Conservation (phyloP, 2,113 vertebrate species). For the Rhea pennata region DNA sequence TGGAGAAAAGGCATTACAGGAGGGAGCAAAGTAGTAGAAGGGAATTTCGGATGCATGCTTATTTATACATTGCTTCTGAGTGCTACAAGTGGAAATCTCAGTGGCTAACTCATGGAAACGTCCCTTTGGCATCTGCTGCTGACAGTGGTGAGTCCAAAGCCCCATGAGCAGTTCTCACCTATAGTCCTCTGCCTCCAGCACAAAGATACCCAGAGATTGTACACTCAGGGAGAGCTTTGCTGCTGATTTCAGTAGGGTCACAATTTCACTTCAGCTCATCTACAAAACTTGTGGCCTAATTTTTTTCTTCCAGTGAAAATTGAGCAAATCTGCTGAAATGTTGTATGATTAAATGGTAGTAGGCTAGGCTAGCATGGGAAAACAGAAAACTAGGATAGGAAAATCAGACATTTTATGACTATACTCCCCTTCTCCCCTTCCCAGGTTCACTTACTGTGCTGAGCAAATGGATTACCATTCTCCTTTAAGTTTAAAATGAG, state of each 20-base stretch:
- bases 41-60: neutral
- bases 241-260: neutral
- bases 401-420: neutral
- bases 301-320: neutral
- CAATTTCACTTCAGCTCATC: neutral
- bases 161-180: neutral
- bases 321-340: neutral
- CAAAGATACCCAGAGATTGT: neutral
- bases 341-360: neutral
- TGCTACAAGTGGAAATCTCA: neutral
- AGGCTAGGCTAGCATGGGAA: neutral
- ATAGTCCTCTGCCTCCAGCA: neutral
- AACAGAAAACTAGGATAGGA: neutral
- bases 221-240: neutral
- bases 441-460: neutral
- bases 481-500: slow-evolving; percentile 25
- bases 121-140: neutral
- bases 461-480: neutral
- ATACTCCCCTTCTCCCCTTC: neutral
- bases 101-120: neutral
- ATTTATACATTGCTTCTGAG: neutral
- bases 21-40: neutral
- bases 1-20: neutral
- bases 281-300: neutral
- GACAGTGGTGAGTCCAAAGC: neutral